Base-by-base conservation (phyloP, 2,797 vertebrate genomes). In the Schizopygopsis pylzovi region DNA sequence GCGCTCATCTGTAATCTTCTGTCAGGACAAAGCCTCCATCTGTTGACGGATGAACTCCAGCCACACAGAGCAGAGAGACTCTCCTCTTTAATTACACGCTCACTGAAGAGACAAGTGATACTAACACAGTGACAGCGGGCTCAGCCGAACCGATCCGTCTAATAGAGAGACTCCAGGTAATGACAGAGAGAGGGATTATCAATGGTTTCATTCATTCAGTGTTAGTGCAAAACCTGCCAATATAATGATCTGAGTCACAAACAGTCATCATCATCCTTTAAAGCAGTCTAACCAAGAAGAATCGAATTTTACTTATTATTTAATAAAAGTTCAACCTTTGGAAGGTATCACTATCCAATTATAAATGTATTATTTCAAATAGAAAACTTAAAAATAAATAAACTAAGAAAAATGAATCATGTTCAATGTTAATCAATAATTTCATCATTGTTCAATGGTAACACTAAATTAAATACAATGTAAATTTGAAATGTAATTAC, bases 21-120 rank as follows among this genome's bases (percentile, higher is more conserved):
- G 6, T 1, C n/a, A 56, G 49, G 52, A 76, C 49, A 56, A 84
- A 84, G 47, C 6, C 49, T 79, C 47, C 65, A 61, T 85, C 83
- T 59, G 75, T 49, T 79, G 63, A 70, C 15, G 11, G 25, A 43
- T 33, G 67, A 56, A 59, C 49, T 43, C 13, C 12, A 71, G 15
- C 37, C 12, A 0, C 20, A 3, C 18, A 3, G 41, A 39, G 79
- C 79, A 18, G 20, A 41, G 33, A 76, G 18, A 13, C 79, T n/a
- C 79, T 73, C 4, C n/a, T 37, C 16, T 83, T 63, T 76, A 22
- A 65, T 49, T 4, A 39, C 41, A 63, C 20, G 0, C 22, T 79
- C 59, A 22, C 25, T 67, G 25, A 12, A 63, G 61, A 28, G 61
- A 63, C 25, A 63, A 63, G 12, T 25, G n/a, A 49, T 45, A 67